Percentiles rank a stretch among this genome's conserved stretches.
phyloP scores from a whole-genome alignment of 2,113 vertebrate species.

The Lampris incognitus region DNA sequence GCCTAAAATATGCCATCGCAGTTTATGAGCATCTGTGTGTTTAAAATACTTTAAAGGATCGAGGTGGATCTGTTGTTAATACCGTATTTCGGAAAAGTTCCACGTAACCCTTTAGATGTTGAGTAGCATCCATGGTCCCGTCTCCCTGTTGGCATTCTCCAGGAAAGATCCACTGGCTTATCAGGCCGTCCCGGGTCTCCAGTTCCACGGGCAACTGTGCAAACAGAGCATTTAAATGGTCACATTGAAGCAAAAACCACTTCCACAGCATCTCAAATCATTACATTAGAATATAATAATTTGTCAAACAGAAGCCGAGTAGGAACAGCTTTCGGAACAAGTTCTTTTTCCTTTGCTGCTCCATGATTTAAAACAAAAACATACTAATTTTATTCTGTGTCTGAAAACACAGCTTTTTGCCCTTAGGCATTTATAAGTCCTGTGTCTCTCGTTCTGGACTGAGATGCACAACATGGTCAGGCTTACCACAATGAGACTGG shows the following conservation, averaged over 20 bases:
- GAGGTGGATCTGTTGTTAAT: conserved; percentile 20
- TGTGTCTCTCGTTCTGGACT: too few species aligned
- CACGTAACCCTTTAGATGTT: conserved; percentile 83
- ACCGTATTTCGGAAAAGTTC: conserved; percentile 89
- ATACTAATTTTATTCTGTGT: too few species aligned
- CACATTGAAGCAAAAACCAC: background rate
- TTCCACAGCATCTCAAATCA: background rate
- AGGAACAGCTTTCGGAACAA: too few species aligned
- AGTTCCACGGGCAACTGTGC: conserved; percentile 87
- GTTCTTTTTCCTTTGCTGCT: too few species aligned
- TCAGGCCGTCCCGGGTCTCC: conserved; percentile 84
- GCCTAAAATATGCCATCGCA: conserved; percentile 41
- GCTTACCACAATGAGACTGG: too few species aligned
- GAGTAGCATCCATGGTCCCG: conserved; percentile 62
- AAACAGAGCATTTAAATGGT: conserved; percentile 31
- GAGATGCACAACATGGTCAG: too few species aligned
- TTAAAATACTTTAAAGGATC: conserved; percentile 34
- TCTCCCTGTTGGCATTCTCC: conserved; percentile 70
- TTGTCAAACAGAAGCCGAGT: background rate
- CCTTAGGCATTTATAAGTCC: too few species aligned
- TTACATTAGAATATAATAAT: background rate
- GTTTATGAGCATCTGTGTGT: conserved; percentile 11
- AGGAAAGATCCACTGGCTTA: conserved; percentile 89
- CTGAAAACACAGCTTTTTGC: too few species aligned
- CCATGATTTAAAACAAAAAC: too few species aligned